Base-by-base conservation (phyloP, 2,113 vertebrate genomes). In the Delphinapterus leucas region DNA sequence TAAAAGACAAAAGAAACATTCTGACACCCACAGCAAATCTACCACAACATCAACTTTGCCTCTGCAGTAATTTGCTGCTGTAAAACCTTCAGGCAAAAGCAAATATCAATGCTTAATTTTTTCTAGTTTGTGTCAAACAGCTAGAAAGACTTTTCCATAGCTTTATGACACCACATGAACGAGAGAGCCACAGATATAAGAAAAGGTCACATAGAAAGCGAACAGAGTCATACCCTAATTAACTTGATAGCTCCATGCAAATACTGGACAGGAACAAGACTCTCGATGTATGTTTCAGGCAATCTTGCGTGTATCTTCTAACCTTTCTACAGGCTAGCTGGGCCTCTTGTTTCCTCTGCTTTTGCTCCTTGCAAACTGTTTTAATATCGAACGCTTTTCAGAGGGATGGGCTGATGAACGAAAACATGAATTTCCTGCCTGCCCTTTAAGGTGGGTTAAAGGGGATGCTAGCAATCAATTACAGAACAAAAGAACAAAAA, bases 351-450 rank as follows among this genome's bases (percentile, higher is more conserved):
- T 98, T 98, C 98, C 97, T 98, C 96, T 97, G 98, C 97, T 97
- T 98, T 98, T 97, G 97, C 98, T 98, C 96, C 98, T 98, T 89
- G 96, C 96, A 98, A 98, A 98, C 98, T 98, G 98, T 99, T 98
- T 98, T 98, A 98, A 98, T 98, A 99, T 98, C 98, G 98, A 99
- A 98, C 80, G 96, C 96, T 96, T 98, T 98, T 98, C 98, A 98
- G 98, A 98, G 97, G 97, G 98, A 98, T 96, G 98, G 97, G 98
- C 98, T 98, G 98, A 98, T 97, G 97, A 98, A 98, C 13, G 70
- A 99, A 99, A 98, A 98, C 98, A 98, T 98, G 98, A 98, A 98
- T 98, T 98, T 99, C 98, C 98, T 98, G 98, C 97, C 98, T 98
- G 98, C 96, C 98, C 98, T 99, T 99, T 99, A 98, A 98, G 98